Percentiles rank a stretch among this genome's conserved stretches.
phyloP scores from a whole-genome alignment of 2,113 vertebrate genomes.

The Miniopterus natalensis region DNA sequence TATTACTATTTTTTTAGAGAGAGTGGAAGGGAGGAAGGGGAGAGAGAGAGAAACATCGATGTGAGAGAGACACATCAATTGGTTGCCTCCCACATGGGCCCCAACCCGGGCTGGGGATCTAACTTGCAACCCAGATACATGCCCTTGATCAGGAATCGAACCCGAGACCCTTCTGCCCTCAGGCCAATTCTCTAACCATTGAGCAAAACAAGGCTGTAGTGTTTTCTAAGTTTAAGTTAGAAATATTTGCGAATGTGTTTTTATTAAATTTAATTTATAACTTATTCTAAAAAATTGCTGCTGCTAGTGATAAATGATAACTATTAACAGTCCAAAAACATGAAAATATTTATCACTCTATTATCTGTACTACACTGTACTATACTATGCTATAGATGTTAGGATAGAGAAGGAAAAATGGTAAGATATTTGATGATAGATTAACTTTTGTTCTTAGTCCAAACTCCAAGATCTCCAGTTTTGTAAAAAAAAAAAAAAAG shows the following conservation, averaged over 20 bases:
- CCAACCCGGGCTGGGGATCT: too few relatives aligned
- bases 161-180: too few relatives aligned
- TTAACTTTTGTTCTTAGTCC: background rate
- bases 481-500: slow-evolving; percentile 8
- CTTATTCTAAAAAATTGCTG: background rate
- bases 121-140: too few relatives aligned
- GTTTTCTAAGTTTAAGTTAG: background rate
- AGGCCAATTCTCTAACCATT: too few relatives aligned
- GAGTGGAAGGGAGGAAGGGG: too few relatives aligned
- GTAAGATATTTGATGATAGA: background rate
- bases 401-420: background rate
- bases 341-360: background rate
- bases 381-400: background rate
- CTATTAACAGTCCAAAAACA: background rate
- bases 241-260: background rate
- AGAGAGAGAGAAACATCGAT: too few relatives aligned
- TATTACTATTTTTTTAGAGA: too few relatives aligned
- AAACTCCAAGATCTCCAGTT: background rate
- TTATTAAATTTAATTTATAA: background rate
- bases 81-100: too few relatives aligned
- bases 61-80: too few relatives aligned
- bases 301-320: background rate
- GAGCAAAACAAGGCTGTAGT: too few relatives aligned
- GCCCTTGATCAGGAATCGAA: too few relatives aligned
- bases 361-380: background rate